phyloP scores from a whole-genome alignment of 2,113 vertebrate species.

The Amblyopsis rosae region DNA sequence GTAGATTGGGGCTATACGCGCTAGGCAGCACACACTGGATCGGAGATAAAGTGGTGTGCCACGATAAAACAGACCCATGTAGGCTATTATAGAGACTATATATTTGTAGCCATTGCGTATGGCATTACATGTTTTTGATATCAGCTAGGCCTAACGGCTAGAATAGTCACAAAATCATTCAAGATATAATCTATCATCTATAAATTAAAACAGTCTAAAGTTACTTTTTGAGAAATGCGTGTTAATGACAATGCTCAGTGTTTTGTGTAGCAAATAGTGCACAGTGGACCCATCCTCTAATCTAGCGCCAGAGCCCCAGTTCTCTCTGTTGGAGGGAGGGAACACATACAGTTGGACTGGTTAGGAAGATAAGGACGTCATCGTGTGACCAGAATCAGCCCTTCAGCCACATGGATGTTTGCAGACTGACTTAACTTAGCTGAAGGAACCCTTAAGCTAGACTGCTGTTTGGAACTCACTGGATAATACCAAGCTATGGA shows the following conservation, averaged over 20 bases:
- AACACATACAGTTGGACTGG: conserved; percentile 69
- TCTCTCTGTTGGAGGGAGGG: conserved; percentile 61
- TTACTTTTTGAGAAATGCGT: conserved; percentile 11
- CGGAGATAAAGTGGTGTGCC: conserved; percentile 30
- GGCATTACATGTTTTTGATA: no score
- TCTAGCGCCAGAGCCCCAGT: conserved; percentile 68
- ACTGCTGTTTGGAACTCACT: conserved; percentile 40
- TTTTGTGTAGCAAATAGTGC: conserved; percentile 36
- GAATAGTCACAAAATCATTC: no score
- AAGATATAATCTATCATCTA: no score
- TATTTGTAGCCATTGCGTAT: no score
- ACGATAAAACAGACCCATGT: no score
- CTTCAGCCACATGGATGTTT: conserved; percentile 48
- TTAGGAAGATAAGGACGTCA: conserved; percentile 68
- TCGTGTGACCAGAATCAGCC: conserved; percentile 42
- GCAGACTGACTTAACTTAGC: conserved; percentile 40
- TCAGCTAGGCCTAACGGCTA: no score
- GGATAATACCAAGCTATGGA: conserved; percentile 48
- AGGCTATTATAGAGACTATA: no score
- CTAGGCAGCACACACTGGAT: conserved; percentile 6
- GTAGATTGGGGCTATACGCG: conserved; percentile 13
- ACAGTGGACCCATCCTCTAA: conserved; percentile 63
- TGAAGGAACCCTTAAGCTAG: conserved; percentile 49
- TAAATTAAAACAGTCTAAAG: no score
- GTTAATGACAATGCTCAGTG: conserved; percentile 29